Evolutionary conservation across 2,113 vertebrate species (phyloP).

Genomic region (Neofelis nebulosa): DNA sequence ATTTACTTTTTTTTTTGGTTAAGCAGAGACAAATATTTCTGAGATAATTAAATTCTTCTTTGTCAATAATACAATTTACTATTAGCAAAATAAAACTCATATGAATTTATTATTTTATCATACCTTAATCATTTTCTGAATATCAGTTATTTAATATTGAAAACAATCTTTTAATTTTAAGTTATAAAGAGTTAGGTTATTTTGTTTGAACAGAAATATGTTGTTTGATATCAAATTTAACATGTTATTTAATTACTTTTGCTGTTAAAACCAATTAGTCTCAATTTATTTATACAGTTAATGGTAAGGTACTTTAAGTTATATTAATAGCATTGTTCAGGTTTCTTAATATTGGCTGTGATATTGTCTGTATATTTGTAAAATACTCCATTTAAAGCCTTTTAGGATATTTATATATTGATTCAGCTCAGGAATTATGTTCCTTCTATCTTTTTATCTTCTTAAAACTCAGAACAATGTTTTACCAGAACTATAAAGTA

Average conservation of each 20-base stretch:
- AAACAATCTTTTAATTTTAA: not conserved
- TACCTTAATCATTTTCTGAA: not conserved
- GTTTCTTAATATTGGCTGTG: not conserved
- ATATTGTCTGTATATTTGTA: not conserved
- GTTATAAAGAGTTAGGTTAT: not conserved
- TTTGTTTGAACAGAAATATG: constrained; percentile 43
- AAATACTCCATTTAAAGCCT: not conserved
- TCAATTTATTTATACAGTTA: not conserved
- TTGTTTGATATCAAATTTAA: not conserved
- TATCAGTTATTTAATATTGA: not conserved
- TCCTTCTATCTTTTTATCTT: not conserved
- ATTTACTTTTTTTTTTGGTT: not conserved
- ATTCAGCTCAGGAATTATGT: not conserved
- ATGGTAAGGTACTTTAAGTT: not conserved
- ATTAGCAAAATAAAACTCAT: not conserved
- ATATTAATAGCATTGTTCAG: not conserved
- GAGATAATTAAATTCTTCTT: not conserved
- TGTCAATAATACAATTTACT: not conserved
- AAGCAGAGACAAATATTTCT: not conserved
- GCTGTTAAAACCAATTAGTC: constrained; percentile 11
- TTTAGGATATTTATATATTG: not conserved
- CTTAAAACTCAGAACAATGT: not conserved
- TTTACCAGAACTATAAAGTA: not conserved
- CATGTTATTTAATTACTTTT: not conserved
- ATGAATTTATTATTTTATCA: constrained; percentile 1